Evolutionary conservation across 2,888 invertebrate genomes (phyloP).

Genomic region (Ptychoptera contaminata): DNA sequence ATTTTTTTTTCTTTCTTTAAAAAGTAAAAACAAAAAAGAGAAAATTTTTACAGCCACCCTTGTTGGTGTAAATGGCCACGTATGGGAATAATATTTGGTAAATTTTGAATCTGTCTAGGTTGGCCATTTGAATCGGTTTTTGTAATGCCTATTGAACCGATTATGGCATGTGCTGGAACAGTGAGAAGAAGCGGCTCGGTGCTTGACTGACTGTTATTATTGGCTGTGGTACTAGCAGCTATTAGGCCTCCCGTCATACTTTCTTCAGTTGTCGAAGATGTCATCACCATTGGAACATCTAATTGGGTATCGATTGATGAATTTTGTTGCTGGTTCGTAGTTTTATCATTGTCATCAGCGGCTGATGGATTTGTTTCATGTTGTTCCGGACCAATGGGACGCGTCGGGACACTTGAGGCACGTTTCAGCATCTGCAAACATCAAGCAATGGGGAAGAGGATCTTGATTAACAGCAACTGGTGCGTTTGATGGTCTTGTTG

Average conservation of each 20-base stretch:
- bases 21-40: too few relatives aligned
- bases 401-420: slow-evolving; percentile 52
- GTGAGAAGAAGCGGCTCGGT: not conserved
- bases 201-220: not conserved
- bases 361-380: slow-evolving; percentile 29
- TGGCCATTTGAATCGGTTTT: slow-evolving; percentile 6
- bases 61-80: slow-evolving; percentile 10
- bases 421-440: slow-evolving; percentile 39
- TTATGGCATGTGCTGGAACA: not conserved
- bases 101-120: slow-evolving; percentile 7
- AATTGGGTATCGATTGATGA: slow-evolving; percentile 31
- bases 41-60: slow-evolving; percentile 8
- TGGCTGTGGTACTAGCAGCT: not conserved
- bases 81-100: slow-evolving; percentile 10
- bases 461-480: not conserved
- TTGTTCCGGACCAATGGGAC: slow-evolving; percentile 19
- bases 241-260: slow-evolving; percentile 6
- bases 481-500: slow-evolving; percentile 25
- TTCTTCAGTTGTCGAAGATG: slow-evolving; percentile 10
- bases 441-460: not conserved
- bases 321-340: slow-evolving; percentile 43
- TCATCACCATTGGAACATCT: slow-evolving; percentile 15
- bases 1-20: too few relatives aligned
- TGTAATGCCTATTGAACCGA: slow-evolving; percentile 2
- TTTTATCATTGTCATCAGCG: slow-evolving; percentile 43